Percentiles rank a stretch among this genome's conserved stretches.
phyloP scores from a whole-genome alignment of 2,113 vertebrate genomes.

The Columba janthina region DNA sequence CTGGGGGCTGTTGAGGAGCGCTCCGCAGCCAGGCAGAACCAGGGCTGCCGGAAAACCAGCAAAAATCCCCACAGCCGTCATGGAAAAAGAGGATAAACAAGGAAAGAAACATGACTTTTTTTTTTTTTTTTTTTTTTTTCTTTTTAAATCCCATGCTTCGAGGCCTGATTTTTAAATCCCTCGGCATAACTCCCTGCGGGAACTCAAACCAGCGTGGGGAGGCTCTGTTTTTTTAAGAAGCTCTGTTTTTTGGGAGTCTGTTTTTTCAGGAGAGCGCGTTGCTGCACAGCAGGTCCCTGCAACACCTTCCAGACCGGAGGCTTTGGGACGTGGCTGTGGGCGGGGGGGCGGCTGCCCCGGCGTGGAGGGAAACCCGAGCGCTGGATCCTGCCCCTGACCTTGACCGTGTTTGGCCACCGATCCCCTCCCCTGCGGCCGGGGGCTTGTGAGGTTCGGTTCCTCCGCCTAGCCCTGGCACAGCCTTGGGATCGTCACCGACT shows the following conservation, averaged over 20 bases:
- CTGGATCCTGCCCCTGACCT: neutral
- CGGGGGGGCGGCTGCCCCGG: neutral
- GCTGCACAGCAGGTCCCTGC: neutral
- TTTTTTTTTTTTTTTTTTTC: neutral
- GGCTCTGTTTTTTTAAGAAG: neutral
- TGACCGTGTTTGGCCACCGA: neutral
- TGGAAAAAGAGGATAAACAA: conserved; percentile 63
- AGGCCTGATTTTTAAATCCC: conserved; percentile 1
- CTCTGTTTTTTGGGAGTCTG: neutral
- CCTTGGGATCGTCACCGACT: neutral
- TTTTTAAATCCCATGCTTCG: neutral
- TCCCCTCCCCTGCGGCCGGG: neutral
- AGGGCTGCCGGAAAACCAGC: neutral
- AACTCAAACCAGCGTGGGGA: neutral
- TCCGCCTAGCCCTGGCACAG: neutral
- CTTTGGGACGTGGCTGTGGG: neutral
- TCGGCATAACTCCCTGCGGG: neutral
- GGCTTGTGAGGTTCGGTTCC: neutral
- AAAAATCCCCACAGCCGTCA: conserved; percentile 28
- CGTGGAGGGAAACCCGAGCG: neutral
- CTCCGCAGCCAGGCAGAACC: neutral
- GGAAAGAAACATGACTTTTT: neutral
- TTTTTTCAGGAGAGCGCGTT: neutral
- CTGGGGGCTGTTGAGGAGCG: neutral
- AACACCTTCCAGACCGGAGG: neutral